Conservation (phyloP, 2,797 vertebrate species). For the Chelon auratus region DNA sequence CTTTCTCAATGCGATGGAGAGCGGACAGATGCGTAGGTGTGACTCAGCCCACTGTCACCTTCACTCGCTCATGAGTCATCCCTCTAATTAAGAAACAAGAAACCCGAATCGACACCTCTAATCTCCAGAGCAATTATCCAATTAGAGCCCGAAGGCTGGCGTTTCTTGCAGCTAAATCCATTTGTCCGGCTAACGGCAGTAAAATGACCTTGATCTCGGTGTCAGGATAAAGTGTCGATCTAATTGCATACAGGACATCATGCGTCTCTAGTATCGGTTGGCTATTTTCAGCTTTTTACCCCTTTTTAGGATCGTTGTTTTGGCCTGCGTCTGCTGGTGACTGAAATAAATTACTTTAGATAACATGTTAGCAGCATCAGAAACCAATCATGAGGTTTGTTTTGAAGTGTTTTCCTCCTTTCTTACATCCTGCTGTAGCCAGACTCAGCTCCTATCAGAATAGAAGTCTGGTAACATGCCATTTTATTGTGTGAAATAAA, state of each 20-base stretch:
- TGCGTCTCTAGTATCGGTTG: neutral
- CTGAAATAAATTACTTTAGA: neutral
- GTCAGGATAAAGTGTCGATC: neutral
- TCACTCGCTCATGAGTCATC: slow-evolving; percentile 37
- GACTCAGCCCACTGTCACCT: slow-evolving; percentile 26
- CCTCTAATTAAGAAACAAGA: slow-evolving; percentile 29
- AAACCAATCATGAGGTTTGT: neutral
- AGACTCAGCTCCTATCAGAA: no score
- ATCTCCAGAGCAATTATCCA: slow-evolving; percentile 32
- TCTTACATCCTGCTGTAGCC: no score
- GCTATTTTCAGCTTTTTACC: neutral
- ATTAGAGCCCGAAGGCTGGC: slow-evolving; percentile 15
- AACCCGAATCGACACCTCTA: slow-evolving; percentile 21
- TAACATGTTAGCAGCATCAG: neutral
- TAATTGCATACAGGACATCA: neutral
- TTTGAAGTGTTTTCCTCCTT: neutral
- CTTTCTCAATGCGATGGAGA: neutral
- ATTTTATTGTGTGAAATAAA: no score
- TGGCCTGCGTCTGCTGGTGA: neutral
- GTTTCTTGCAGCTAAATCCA: neutral
- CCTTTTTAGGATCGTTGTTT: neutral
- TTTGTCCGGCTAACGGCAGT: neutral
- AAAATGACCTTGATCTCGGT: neutral
- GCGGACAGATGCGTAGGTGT: neutral
- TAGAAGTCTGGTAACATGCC: no score